Conservation (phyloP, 2,888 invertebrate genomes). For the Salticus scenicus region DNA sequence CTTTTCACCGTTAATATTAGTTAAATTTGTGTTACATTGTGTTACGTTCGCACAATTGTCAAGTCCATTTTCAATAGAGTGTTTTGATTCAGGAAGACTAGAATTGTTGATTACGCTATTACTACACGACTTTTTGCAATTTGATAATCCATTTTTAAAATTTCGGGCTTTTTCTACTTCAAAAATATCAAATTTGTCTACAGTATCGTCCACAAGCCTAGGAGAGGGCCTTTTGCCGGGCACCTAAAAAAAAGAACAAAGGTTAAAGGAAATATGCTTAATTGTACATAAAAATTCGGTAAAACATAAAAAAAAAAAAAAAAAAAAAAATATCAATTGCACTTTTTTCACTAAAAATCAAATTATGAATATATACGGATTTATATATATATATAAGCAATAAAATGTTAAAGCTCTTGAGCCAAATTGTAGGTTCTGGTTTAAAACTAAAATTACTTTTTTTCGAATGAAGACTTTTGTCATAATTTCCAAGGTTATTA, state of each 20-base stretch:
- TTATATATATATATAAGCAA: no score
- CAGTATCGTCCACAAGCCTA: slow-evolving; percentile 91
- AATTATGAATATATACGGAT: no score
- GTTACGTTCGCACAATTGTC: slow-evolving; percentile 68
- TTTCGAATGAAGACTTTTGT: no score
- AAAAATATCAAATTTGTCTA: slow-evolving; percentile 80
- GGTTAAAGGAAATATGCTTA: no score
- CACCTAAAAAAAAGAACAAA: slow-evolving; percentile 52
- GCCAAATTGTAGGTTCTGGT: no score
- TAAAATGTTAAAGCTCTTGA: no score
- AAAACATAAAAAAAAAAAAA: no score
- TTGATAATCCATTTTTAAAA: slow-evolving; percentile 57
- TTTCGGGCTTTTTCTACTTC: slow-evolving; percentile 73
- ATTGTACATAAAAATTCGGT: no score
- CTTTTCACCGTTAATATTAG: slow-evolving; percentile 13
- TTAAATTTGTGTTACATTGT: slow-evolving; percentile 17
- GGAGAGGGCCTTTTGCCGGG: slow-evolving; percentile 90
- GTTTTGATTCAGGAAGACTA: slow-evolving; percentile 75
- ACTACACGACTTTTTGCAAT: slow-evolving; percentile 73
- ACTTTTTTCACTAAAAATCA: no score
- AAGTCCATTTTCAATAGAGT: slow-evolving; percentile 74
- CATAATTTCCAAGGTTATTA: no score
- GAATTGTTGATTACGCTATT: slow-evolving; percentile 75
- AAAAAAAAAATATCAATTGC: no score
- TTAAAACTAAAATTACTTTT: no score